phyloP scores from a whole-genome alignment of 1,140 invertebrate genomes.

The Drosophila teissieri region DNA sequence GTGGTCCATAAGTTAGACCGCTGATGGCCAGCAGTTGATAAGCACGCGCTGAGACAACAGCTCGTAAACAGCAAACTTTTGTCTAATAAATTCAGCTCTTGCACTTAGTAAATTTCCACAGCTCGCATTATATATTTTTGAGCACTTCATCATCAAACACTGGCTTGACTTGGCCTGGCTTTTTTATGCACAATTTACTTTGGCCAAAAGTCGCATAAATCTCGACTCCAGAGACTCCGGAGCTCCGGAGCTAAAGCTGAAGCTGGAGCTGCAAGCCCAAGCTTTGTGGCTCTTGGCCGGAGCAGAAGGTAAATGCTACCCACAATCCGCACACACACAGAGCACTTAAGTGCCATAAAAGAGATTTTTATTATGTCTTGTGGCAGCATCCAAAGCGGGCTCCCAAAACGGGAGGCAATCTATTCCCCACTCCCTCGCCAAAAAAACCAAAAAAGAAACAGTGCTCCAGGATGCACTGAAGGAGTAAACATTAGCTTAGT shows the following conservation, averaged over 20 bases:
- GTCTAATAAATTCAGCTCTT: slow-evolving; percentile 80
- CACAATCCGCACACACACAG: slow-evolving; percentile 77
- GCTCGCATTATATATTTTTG: slow-evolving; percentile 74
- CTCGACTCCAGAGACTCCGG: slow-evolving; percentile 49
- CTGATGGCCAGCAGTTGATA: slow-evolving; percentile 70
- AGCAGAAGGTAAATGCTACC: slow-evolving; percentile 76
- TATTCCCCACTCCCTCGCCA: slow-evolving; percentile 20
- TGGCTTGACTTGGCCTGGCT: slow-evolving; percentile 56
- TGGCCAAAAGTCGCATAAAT: slow-evolving; percentile 80
- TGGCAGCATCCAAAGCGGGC: slow-evolving; percentile 49
- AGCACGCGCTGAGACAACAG: slow-evolving; percentile 65
- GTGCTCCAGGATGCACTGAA: slow-evolving; percentile 16
- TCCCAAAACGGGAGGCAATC: slow-evolving; percentile 44
- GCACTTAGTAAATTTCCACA: slow-evolving; percentile 78
- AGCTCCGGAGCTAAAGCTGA: slow-evolving; percentile 7
- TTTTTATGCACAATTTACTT: slow-evolving; percentile 83
- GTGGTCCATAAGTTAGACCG: slow-evolving; percentile 66
- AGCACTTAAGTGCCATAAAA: slow-evolving; percentile 82
- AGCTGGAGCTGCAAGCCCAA: slow-evolving; percentile 16
- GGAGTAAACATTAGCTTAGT: slow-evolving; percentile 40
- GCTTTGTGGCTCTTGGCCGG: slow-evolving; percentile 15
- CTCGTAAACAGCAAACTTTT: slow-evolving; percentile 80
- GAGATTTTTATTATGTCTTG: slow-evolving; percentile 83
- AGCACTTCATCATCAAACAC: slow-evolving; percentile 80
- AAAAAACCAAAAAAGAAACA: too few species aligned